Conservation (phyloP, 2,888 invertebrate genomes). For the Agriopis aurantiaria region DNA sequence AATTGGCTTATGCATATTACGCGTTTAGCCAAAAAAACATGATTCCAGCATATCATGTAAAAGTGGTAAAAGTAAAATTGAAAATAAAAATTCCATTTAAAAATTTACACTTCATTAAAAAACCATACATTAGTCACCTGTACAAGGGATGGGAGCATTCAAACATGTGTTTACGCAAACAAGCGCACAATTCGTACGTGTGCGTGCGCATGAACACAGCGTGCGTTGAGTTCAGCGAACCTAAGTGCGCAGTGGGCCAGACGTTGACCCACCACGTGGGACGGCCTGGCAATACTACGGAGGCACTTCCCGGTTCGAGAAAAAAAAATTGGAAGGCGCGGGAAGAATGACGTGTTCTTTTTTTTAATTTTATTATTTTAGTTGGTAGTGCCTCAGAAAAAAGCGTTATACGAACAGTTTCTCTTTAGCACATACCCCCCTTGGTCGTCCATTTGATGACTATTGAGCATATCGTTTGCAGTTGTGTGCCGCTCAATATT, state of each 20-base stretch:
- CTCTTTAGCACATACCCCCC: too few relatives aligned
- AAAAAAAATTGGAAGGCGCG: constrained; percentile 30
- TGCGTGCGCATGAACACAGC: constrained; percentile 31
- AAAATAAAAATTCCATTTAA: neutral
- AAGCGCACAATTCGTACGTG: neutral
- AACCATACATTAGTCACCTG: constrained; percentile 69
- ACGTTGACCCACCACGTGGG: constrained; percentile 84
- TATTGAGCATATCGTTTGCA: too few relatives aligned
- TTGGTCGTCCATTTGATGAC: too few relatives aligned
- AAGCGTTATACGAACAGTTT: too few relatives aligned
- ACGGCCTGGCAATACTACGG: constrained; percentile 49
- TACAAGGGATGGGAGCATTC: constrained; percentile 38
- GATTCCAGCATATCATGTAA: neutral
- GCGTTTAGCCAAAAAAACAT: neutral
- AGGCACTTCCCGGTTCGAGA: constrained; percentile 44
- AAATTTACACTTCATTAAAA: constrained; percentile 15
- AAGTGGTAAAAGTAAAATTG: neutral
- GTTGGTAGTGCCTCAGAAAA: neutral
- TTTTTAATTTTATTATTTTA: neutral
- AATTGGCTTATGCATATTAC: neutral
- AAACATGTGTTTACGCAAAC: constrained; percentile 33
- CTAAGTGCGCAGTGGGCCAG: constrained; percentile 79
- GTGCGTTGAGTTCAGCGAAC: constrained; percentile 70
- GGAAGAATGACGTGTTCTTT: neutral
- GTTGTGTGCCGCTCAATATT: too few relatives aligned